These are phyloP conservation scores for Mesaphorura yosii DNA, from an alignment of 1,140 invertebrate species.

Conservation along the genomic window DNA sequence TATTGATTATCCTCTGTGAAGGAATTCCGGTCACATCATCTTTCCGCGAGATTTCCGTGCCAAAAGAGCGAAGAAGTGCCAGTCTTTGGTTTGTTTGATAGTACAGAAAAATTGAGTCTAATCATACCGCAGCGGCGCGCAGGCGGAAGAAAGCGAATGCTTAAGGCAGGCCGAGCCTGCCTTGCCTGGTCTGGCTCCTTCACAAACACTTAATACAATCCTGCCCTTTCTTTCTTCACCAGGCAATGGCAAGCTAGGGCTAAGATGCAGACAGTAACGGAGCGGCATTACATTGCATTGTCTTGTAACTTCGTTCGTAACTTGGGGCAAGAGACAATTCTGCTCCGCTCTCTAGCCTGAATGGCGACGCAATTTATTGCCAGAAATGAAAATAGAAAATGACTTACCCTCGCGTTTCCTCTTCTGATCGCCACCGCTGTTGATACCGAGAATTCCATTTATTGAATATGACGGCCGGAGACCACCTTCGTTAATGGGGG, in stretches of 20 bases:
- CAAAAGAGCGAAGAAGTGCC: slow-evolving; percentile 31
- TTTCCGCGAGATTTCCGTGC: slow-evolving; percentile 32
- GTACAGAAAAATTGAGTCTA: neutral
- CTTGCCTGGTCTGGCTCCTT: too few species aligned
- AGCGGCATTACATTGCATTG: too few species aligned
- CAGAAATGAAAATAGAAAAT: neutral
- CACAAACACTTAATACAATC: too few species aligned
- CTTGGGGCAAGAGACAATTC: too few species aligned
- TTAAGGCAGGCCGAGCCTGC: too few species aligned
- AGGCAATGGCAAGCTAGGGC: too few species aligned
- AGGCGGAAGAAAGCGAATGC: too few species aligned
- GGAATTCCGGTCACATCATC: slow-evolving; percentile 32
- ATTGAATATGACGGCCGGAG: slow-evolving; percentile 67
- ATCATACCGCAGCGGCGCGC: neutral
- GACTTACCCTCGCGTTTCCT: slow-evolving; percentile 27
- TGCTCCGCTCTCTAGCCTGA: too few species aligned
- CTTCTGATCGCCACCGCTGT: slow-evolving; percentile 20
- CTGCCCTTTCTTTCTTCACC: too few species aligned
- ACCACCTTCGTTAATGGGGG: slow-evolving; percentile 28
- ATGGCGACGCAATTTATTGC: too few species aligned
- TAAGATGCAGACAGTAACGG: too few species aligned
- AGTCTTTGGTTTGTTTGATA: slow-evolving; percentile 20
- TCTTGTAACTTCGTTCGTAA: too few species aligned
- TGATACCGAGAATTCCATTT: slow-evolving; percentile 84
- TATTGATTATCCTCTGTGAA: slow-evolving; percentile 23